These are phyloP conservation scores for Porites cylindrica DNA, from an alignment of 92 coral and sea anemone species.

Conservation along the genomic window DNA sequence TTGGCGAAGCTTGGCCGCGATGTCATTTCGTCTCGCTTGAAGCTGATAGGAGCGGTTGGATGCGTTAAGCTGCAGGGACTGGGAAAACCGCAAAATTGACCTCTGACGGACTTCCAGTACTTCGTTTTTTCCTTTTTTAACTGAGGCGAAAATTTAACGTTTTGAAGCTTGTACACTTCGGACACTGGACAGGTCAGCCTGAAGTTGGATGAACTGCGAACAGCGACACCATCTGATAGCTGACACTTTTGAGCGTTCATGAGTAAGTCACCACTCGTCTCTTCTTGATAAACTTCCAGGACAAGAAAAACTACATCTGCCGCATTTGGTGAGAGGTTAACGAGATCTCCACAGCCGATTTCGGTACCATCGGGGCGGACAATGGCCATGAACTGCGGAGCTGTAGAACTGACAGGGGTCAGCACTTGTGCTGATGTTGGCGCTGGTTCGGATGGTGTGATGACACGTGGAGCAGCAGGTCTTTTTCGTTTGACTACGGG, in stretches of 20 bases:
- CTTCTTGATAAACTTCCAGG: constrained; percentile 1
- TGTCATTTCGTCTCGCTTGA: background rate
- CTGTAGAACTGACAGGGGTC: background rate
- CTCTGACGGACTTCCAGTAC: background rate
- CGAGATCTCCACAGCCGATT: constrained; percentile 10
- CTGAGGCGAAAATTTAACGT: background rate
- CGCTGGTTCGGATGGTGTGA: background rate
- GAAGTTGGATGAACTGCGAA: background rate
- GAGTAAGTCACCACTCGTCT: background rate
- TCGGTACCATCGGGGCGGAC: background rate
- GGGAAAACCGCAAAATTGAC: constrained; percentile 5
- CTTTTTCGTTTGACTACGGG: background rate
- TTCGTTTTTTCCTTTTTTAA: background rate
- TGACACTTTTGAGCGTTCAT: constrained; percentile 10
- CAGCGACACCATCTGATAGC: constrained; percentile 12
- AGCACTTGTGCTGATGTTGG: background rate
- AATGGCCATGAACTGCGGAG: constrained; percentile 6
- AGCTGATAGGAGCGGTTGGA: constrained; percentile 17
- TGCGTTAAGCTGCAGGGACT: constrained; percentile 1
- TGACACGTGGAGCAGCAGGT: background rate
- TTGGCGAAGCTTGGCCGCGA: constrained; percentile 2
- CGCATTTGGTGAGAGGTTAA: background rate
- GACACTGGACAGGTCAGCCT: constrained; percentile 17
- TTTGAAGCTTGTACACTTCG: background rate
- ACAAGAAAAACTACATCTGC: constrained; percentile 13